A percentile compares a stretch with the other conserved stretches of the same genome.
phyloP scores from a whole-genome alignment of 2,797 vertebrate genomes.

The Otus scops region DNA sequence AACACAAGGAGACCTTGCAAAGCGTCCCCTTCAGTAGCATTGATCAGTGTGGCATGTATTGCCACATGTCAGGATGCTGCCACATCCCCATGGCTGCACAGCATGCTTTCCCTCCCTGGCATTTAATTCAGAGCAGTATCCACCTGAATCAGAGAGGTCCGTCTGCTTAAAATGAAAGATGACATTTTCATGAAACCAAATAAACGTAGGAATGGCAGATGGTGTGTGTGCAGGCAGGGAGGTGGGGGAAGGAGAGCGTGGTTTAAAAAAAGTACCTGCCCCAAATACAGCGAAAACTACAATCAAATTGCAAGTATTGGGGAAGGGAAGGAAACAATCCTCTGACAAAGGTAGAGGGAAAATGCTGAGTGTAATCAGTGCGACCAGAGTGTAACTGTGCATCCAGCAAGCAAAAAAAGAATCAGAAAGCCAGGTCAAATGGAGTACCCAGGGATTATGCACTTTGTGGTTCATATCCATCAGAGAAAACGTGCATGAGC shows the following conservation, averaged over 20 bases:
- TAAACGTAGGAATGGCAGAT: conserved; percentile 27
- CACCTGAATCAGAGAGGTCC: background rate
- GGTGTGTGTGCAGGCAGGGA: conserved; percentile 1
- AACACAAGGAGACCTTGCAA: background rate
- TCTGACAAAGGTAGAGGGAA: background rate
- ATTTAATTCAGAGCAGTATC: background rate
- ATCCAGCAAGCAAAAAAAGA: background rate
- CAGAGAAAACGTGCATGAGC: accelerated
- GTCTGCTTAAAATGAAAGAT: background rate
- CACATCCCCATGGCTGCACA: background rate
- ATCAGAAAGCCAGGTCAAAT: background rate
- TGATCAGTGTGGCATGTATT: background rate
- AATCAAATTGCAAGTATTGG: background rate
- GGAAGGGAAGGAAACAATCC: background rate
- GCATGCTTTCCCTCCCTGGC: background rate
- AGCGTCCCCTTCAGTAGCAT: background rate
- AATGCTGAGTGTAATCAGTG: accelerated
- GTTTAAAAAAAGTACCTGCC: conserved; percentile 27
- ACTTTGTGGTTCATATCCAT: accelerated
- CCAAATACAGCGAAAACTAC: background rate
- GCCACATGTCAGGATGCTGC: background rate
- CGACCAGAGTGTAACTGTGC: background rate
- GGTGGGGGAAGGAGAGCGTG: background rate
- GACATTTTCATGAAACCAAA: conserved; percentile 20
- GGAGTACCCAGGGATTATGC: accelerated